Evolutionary conservation across 2,113 vertebrate species (phyloP).

Genomic region (Phyllostomus hastatus): DNA sequence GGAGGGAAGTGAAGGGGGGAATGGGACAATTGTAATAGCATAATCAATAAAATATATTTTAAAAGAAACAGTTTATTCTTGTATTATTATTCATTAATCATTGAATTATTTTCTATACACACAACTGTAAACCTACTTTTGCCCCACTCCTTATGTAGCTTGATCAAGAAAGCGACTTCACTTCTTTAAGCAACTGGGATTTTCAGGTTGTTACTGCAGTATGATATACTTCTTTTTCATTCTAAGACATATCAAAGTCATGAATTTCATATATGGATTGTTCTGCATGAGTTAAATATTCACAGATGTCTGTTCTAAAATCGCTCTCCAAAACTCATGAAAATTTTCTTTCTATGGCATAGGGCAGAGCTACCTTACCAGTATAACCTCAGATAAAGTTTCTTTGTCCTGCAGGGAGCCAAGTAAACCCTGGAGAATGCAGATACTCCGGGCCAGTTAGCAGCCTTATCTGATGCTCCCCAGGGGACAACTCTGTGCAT

Average conservation of each 20-base stretch:
- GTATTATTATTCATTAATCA: neutral
- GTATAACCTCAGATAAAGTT: neutral
- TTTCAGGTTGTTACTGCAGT: neutral
- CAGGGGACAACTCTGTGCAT: neutral
- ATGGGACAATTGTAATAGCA: too few relatives aligned
- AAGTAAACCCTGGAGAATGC: neutral
- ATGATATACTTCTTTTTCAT: slow-evolving; percentile 30
- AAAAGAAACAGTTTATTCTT: too few relatives aligned
- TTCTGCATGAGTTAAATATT: neutral
- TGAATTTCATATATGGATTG: slow-evolving; percentile 4
- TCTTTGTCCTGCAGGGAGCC: neutral
- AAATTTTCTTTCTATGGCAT: slow-evolving; percentile 14
- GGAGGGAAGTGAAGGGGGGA: too few relatives aligned
- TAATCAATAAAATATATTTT: too few relatives aligned
- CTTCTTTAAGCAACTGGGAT: neutral
- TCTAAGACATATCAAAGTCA: neutral
- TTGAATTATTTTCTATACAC: neutral
- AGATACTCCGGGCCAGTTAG: neutral
- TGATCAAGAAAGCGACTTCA: slow-evolving; percentile 4
- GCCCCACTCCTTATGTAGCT: neutral
- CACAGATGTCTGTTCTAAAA: slow-evolving; percentile 16
- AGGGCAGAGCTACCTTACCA: neutral
- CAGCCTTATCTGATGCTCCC: neutral
- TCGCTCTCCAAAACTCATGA: neutral
- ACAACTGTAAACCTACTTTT: neutral